Conservation (phyloP, 2,113 vertebrate species). For the Thunnus thynnus region DNA sequence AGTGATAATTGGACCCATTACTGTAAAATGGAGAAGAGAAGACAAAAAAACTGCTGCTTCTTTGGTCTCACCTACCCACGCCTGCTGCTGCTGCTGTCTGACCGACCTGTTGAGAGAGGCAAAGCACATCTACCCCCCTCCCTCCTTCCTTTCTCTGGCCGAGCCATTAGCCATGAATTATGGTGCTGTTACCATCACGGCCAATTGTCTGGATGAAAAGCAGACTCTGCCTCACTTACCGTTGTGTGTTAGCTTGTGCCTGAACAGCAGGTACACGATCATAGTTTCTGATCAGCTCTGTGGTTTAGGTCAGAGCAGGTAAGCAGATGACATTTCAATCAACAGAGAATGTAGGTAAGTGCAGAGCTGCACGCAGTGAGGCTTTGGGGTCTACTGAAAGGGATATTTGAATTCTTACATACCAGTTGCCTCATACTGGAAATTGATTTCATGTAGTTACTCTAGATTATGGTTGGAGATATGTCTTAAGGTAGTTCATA, state of each 20-base stretch:
- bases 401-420: conserved; percentile 2
- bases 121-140: conserved; percentile 25
- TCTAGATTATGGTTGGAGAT: not conserved
- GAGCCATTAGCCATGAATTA: conserved; percentile 79
- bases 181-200: conserved; percentile 79
- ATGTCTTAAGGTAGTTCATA: not conserved
- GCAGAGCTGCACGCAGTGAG: conserved; percentile 8
- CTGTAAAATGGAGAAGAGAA: conserved; percentile 16
- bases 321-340: conserved; percentile 60
- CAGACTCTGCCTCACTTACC: conserved; percentile 73
- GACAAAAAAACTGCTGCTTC: conserved; percentile 30
- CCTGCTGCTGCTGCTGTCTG: conserved; percentile 50
- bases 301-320: conserved; percentile 65
- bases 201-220: conserved; percentile 83
- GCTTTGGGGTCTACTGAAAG: conserved; percentile 9
- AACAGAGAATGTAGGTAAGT: conserved; percentile 33
- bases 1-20: not conserved
- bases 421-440: not conserved
- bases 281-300: conserved; percentile 57
- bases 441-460: not conserved
- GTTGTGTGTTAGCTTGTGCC: conserved; percentile 63
- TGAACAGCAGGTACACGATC: conserved; percentile 63
- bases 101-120: conserved; percentile 71
- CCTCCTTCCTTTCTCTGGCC: conserved; percentile 36
- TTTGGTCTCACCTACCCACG: conserved; percentile 41